phyloP scores from a whole-genome alignment of 2,797 vertebrate species.

The Sebastes diaconus region DNA sequence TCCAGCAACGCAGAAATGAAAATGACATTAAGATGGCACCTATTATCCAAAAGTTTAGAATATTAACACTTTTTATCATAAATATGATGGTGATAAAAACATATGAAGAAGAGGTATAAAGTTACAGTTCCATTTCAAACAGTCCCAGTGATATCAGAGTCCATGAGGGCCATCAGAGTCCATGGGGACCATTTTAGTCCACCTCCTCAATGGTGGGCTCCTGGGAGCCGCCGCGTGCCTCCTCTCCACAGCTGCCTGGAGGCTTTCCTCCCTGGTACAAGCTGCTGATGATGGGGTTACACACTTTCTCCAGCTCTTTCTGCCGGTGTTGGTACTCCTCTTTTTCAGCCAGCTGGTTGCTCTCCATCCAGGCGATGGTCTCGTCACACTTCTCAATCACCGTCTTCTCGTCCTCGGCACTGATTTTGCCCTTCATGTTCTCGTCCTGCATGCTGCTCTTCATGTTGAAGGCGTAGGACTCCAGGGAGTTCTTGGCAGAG shows the following conservation, averaged over 20 bases:
- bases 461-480: constrained; percentile 63
- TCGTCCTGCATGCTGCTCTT: constrained; percentile 58
- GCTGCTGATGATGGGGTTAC: constrained; percentile 47
- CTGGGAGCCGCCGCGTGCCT: constrained; percentile 15
- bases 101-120: neutral
- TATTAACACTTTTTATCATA: neutral
- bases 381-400: constrained; percentile 52
- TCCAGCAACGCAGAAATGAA: no score
- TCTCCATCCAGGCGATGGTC: constrained; percentile 61
- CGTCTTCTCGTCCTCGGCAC: constrained; percentile 49
- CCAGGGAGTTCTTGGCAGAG: constrained; percentile 62
- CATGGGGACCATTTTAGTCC: constrained; percentile 14
- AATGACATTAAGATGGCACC: no score
- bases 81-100: neutral
- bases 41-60: neutral
- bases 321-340: constrained; percentile 53
- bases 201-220: constrained; percentile 52
- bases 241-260: constrained; percentile 9
- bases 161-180: neutral
- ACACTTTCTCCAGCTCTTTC: constrained; percentile 55
- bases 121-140: neutral
- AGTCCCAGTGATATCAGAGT: neutral
- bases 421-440: constrained; percentile 40
- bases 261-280: constrained; percentile 44
- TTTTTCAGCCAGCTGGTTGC: constrained; percentile 61